Percentiles rank a stretch among this genome's conserved stretches.
phyloP scores from a whole-genome alignment of 2,797 vertebrate genomes.

The Yasuhikotakia modesta region DNA sequence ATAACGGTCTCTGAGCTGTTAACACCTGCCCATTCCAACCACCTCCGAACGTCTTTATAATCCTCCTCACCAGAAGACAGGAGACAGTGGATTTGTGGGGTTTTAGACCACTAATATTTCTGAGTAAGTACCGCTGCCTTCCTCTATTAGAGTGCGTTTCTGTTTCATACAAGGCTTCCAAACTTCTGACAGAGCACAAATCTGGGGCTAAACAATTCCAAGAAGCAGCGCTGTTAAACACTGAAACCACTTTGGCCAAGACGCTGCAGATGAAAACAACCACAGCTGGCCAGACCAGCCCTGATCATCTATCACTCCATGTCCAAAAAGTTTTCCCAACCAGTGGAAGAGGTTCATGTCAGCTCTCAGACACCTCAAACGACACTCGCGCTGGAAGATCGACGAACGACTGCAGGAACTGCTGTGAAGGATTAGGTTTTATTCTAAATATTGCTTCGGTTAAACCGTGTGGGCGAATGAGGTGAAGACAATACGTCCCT shows the following conservation, averaged over 20 bases:
- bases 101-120: constrained; percentile 55
- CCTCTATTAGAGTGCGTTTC: constrained; percentile 58
- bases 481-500: constrained; percentile 25
- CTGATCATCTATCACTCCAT: constrained; percentile 48
- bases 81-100: constrained; percentile 55
- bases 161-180: constrained; percentile 57
- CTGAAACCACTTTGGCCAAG: constrained; percentile 53
- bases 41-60: constrained; percentile 14
- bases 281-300: constrained; percentile 51
- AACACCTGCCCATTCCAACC: constrained; percentile 54
- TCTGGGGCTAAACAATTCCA: constrained; percentile 54
- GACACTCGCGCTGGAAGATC: constrained; percentile 9
- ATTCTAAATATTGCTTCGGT: neutral
- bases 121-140: constrained; percentile 58
- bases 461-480: no score
- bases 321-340: constrained; percentile 17
- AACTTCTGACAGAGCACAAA: constrained; percentile 57
- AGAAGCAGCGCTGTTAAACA: constrained; percentile 54
- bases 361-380: constrained; percentile 46
- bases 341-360: constrained; percentile 23
- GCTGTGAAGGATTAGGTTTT: constrained; percentile 37
- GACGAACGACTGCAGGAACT: constrained; percentile 16
- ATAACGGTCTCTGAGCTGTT: constrained; percentile 41
- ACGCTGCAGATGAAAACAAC: constrained; percentile 50
- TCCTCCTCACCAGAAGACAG: constrained; percentile 30